Percentiles rank a stretch among this genome's conserved stretches.
phyloP scores from a whole-genome alignment of 2,888 invertebrate genomes.

The Acronicta aceris region DNA sequence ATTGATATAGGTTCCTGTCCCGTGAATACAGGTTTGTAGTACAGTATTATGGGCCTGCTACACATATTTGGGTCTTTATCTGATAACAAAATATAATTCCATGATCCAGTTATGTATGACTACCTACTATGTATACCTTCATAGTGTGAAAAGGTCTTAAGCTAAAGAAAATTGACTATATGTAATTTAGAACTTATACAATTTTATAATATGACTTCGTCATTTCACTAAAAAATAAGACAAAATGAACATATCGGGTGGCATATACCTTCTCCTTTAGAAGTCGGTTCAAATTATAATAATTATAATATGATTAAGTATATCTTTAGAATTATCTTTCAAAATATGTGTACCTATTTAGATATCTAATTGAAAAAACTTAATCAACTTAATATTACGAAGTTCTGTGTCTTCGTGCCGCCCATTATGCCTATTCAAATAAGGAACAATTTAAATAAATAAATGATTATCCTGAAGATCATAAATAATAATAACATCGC shows the following conservation, averaged over 20 bases:
- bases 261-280: constrained; percentile 47
- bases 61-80: too few species aligned
- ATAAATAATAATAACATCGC: too few species aligned
- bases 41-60: too few species aligned
- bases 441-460: constrained; percentile 38
- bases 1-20: too few species aligned
- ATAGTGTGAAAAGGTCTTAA: constrained; percentile 10
- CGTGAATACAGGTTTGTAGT: too few species aligned
- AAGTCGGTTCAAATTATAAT: constrained; percentile 39
- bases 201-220: constrained; percentile 41
- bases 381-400: constrained; percentile 25
- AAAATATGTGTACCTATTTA: constrained; percentile 10
- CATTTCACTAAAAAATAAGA: constrained; percentile 38
- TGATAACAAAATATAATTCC: background rate
- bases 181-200: constrained; percentile 27
- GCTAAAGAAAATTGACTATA: constrained; percentile 20
- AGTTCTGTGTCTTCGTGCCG: background rate
- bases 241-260: constrained; percentile 57
- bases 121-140: constrained; percentile 2
- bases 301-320: constrained; percentile 12
- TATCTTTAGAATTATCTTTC: constrained; percentile 29
- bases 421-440: constrained; percentile 7
- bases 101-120: background rate
- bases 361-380: constrained; percentile 17
- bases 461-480: constrained; percentile 1